Evolutionary conservation across 2,797 vertebrate genomes (phyloP).

Genomic region (Lepilemur ruficaudatus): DNA sequence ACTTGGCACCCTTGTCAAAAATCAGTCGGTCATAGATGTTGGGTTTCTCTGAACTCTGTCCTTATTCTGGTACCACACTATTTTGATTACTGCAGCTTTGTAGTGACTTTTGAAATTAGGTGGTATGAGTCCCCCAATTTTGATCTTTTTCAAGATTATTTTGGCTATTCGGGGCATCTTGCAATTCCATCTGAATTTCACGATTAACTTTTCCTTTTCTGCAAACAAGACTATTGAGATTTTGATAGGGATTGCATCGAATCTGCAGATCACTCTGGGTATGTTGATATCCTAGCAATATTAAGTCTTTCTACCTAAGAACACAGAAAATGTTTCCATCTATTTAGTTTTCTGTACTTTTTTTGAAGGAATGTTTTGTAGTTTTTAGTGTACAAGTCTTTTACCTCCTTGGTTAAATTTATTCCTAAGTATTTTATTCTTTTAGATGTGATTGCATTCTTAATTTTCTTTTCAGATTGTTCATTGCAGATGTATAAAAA

Average conservation of each 20-base stretch:
- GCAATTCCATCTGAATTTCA: too few relatives aligned
- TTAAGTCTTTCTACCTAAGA: neutral
- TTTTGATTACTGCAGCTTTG: neutral
- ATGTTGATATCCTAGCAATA: neutral
- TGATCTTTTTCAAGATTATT: too few relatives aligned
- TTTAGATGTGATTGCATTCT: neutral
- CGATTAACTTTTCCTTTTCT: too few relatives aligned
- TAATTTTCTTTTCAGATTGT: neutral
- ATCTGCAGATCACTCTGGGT: too few relatives aligned
- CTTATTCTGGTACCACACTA: neutral
- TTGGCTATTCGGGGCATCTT: too few relatives aligned
- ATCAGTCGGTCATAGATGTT: neutral
- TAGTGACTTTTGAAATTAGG: neutral
- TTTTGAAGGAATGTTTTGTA: too few relatives aligned
- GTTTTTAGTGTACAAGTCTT: too few relatives aligned
- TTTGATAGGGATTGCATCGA: neutral
- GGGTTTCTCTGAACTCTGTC: neutral
- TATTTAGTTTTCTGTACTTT: neutral
- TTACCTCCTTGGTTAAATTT: too few relatives aligned
- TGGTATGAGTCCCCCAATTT: neutral
- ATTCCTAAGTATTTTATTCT: too few relatives aligned
- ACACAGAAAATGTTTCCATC: neutral
- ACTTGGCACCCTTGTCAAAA: neutral
- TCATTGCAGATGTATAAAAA: neutral
- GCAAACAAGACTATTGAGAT: too few relatives aligned